Base-by-base conservation (phyloP, 92 coral and sea anemone genomes). In the Palythoa heliodiscus region DNA sequence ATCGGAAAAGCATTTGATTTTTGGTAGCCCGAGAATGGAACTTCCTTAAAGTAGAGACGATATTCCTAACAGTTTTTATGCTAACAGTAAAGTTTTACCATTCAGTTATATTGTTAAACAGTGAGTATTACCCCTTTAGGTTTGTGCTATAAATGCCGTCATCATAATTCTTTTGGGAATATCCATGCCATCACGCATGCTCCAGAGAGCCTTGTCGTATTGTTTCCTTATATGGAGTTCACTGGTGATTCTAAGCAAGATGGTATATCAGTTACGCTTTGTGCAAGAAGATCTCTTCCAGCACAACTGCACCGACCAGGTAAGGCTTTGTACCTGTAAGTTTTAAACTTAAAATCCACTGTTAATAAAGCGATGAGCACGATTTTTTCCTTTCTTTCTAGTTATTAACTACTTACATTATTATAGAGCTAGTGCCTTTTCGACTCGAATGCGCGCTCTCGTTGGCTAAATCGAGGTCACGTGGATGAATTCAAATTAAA, bases 191-290 rank as follows among this genome's bases (percentile, higher is more conserved):
- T 96, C 98, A 0, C 96, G 95, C 81, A 86, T 96, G 86, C 92
- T 96, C 50, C 98, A 96, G 76, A 86, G 96, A 77, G 98, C 96
- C 22, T 72, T 96, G 52, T 96, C 98, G 3, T 96, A 96, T 66
- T 96, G 98, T 77, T 96, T 96, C 82, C 92, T 96, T 16, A 96
- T 96, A 70, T 96, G 98, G 98, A 96, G 98, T 67, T 96, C 98
- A 13, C 77, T 96, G 15, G 98, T 96, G 70, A 93, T 96, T 55
- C 88, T 96, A 57, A 95, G 98, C 71, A 96, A 96, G 82, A 96
- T 96, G 98, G 88, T 93, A 52, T 96, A 96, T 89, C 98, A 96
- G 75, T 86, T 96, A 78, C 91, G 95, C 52, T 96, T 96, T 79
- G 98, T 94, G 54, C 99, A 96, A 82, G 99, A 96, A 29, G 99